Evolutionary conservation across 2,113 vertebrate genomes (phyloP), one percentile per base, ranked within the genome.

Genomic region (Poeciliopsis turrubarensis): DNA sequence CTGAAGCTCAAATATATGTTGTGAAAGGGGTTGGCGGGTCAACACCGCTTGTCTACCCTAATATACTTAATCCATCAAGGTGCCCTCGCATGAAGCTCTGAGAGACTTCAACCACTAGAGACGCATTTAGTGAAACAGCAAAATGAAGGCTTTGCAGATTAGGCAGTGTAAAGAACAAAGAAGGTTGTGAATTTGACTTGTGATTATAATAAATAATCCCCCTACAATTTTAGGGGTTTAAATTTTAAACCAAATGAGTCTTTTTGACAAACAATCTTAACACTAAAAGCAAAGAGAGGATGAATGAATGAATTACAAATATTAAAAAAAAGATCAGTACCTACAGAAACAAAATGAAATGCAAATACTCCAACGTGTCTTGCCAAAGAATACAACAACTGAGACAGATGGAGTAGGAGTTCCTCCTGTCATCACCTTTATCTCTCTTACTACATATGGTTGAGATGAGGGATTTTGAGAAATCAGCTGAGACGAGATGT

Each of bases 11-110:
- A 68, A 75, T 69, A 83, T 54, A 69, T 17, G 47, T 60, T 67
- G 65, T 54, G 2, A 75, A 68, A 39, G 73, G 72, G 78, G 84
- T 30, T 57, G 15, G 79, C 81, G 73, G 74, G 86, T 77, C 65
- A 88, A 84, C 84, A 82, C 85, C 73, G 79, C 0, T 4, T 68
- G 90, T 92, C 93, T 91, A 87, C 83, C 70, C 69, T 79, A 91
- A 90, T 93, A 93, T 90, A 90, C 87, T 90, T 89, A 89, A 92
- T 92, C 87, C 87, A 91, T 94, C 91, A 92, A 80, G 65, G 82
- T 79, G 71, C 89, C 82, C 83, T 77, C 13, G 68, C 82, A 85
- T 79, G 73, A 77, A 76, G 44, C 31, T 19, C 66, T 47, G 70
- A 86, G 34, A 37, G 78, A 66, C 72, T 70, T 57, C 77, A 76